Evolutionary conservation across 1,140 invertebrate genomes (phyloP).

Genomic region (Linepithema humile): DNA sequence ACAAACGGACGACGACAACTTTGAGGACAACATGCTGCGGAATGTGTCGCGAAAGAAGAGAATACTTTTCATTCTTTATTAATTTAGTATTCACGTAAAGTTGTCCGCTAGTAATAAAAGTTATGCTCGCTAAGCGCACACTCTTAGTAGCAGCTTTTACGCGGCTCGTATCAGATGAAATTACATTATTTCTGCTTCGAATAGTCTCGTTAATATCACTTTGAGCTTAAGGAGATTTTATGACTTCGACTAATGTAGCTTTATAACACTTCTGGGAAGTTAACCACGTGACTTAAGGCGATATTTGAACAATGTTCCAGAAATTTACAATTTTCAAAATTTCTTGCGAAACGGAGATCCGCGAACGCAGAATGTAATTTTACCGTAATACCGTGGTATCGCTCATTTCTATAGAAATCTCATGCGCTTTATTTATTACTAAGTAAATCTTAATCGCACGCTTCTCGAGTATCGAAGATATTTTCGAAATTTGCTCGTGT

Average conservation of each 20-base stretch:
- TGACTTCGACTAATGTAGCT: slow-evolving; percentile 45
- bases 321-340: slow-evolving; percentile 29
- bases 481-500: not conserved
- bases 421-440: not conserved
- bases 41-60: not conserved
- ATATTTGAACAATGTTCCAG: slow-evolving; percentile 12
- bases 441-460: not conserved
- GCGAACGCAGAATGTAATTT: not conserved
- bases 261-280: slow-evolving; percentile 37
- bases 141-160: slow-evolving; percentile 50
- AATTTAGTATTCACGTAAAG: slow-evolving; percentile 31
- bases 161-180: slow-evolving; percentile 44
- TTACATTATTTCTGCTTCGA: slow-evolving; percentile 47
- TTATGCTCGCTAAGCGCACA: slow-evolving; percentile 15
- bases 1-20: no score
- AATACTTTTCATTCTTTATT: no score
- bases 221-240: slow-evolving; percentile 64
- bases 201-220: slow-evolving; percentile 64
- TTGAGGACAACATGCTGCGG: not conserved
- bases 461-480: not conserved
- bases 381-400: not conserved
- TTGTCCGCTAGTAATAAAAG: slow-evolving; percentile 34
- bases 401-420: not conserved
- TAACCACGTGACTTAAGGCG: slow-evolving; percentile 13
- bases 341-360: not conserved